Conservation (phyloP, 1,140 invertebrate species). For the Orius insidiosus region DNA sequence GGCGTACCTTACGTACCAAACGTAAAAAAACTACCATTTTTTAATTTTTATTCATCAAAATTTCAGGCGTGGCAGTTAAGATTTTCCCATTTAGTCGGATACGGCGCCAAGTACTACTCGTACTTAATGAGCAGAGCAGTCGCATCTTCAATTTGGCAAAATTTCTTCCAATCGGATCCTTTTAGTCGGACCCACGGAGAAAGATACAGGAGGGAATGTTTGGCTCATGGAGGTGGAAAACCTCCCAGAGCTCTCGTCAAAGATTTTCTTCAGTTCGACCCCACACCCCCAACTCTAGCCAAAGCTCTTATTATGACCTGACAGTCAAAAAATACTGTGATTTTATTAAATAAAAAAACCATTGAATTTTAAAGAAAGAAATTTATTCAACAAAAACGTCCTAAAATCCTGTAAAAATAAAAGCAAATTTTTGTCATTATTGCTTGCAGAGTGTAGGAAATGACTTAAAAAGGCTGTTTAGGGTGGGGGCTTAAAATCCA, state of each 20-base stretch:
- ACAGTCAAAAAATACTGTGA: too few species aligned
- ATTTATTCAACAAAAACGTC: too few species aligned
- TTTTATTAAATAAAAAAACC: too few species aligned
- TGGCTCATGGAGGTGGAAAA: constrained; percentile 77
- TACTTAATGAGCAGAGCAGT: constrained; percentile 89
- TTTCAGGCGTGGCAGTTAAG: constrained; percentile 80
- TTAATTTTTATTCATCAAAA: too few species aligned
- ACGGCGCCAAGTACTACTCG: constrained; percentile 96
- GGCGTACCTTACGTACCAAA: constrained; percentile 69
- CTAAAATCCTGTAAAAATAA: too few species aligned
- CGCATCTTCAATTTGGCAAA: constrained; percentile 85
- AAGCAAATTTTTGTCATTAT: too few species aligned
- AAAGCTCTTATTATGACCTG: constrained; percentile 31
- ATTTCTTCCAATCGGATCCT: constrained; percentile 69
- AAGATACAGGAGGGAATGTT: constrained; percentile 53
- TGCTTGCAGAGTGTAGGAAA: too few species aligned
- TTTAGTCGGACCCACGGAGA: constrained; percentile 59
- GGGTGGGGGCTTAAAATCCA: too few species aligned
- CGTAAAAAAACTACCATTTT: too few species aligned
- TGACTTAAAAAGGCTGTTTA: too few species aligned
- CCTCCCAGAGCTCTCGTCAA: constrained; percentile 53
- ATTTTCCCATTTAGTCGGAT: constrained; percentile 92
- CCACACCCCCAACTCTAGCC: constrained; percentile 37
- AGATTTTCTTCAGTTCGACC: constrained; percentile 49
- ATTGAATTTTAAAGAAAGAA: too few species aligned